Evolutionary conservation across 2,888 invertebrate genomes (phyloP).

Genomic region (Pollenia angustigena): DNA sequence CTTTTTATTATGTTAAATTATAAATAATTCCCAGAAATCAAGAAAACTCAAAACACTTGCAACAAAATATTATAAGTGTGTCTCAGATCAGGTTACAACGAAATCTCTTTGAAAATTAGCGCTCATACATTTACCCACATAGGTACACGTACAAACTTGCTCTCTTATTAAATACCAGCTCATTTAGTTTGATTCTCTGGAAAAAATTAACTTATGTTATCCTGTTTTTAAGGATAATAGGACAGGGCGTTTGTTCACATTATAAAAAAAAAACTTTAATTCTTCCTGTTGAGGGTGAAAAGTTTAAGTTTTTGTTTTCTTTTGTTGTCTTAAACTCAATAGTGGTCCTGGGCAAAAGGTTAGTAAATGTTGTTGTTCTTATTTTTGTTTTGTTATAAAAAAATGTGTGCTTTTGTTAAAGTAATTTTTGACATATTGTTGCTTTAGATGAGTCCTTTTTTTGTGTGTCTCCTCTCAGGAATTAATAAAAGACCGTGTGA

Average conservation of each 20-base stretch:
- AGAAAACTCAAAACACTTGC: slow-evolving; percentile 70
- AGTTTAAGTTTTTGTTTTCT: slow-evolving; percentile 18
- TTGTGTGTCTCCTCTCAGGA: slow-evolving; percentile 28
- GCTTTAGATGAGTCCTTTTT: slow-evolving; percentile 53
- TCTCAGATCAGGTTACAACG: slow-evolving; percentile 66
- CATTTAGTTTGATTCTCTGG: slow-evolving; percentile 75
- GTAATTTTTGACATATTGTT: slow-evolving; percentile 73
- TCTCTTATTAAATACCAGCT: slow-evolving; percentile 55
- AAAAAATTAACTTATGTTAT: slow-evolving; percentile 75
- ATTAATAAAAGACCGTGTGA: slow-evolving; percentile 43
- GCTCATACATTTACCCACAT: slow-evolving; percentile 48
- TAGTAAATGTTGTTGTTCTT: slow-evolving; percentile 64
- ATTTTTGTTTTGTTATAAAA: slow-evolving; percentile 26
- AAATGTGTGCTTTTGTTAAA: slow-evolving; percentile 58
- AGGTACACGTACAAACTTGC: neutral
- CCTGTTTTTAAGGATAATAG: slow-evolving; percentile 70
- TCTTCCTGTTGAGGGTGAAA: slow-evolving; percentile 68
- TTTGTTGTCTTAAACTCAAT: slow-evolving; percentile 14
- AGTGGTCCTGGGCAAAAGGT: slow-evolving; percentile 55
- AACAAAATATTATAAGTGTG: slow-evolving; percentile 68
- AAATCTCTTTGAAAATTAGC: slow-evolving; percentile 71
- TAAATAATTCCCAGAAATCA: slow-evolving; percentile 72
- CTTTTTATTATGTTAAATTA: slow-evolving; percentile 70
- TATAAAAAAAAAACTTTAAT: slow-evolving; percentile 32
- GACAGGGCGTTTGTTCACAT: slow-evolving; percentile 17